Percentiles rank a stretch among this genome's conserved stretches.
Conservation (phyloP, 2,888 invertebrate genomes). For the Lucinisca nassula region DNA sequence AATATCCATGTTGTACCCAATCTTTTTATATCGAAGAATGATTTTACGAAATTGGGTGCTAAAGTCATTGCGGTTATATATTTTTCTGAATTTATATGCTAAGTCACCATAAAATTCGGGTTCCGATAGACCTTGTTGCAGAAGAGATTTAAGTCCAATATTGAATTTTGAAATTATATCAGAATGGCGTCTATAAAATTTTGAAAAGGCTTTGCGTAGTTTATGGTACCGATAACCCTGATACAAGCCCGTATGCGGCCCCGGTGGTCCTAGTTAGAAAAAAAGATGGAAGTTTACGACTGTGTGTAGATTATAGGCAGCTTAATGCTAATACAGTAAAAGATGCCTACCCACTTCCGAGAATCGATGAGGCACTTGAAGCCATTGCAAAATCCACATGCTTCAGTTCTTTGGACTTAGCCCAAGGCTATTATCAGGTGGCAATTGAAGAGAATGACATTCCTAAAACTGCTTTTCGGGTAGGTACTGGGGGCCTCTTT, state of each 20-base stretch:
- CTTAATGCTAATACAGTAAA: not conserved
- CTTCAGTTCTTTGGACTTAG: constrained; percentile 2
- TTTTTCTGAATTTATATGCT: no score
- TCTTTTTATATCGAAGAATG: no score
- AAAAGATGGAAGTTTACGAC: constrained; percentile 14
- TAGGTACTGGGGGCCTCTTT: constrained; percentile 6
- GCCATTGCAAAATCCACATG: not conserved
- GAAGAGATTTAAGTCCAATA: no score
- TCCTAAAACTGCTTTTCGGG: constrained; percentile 10
- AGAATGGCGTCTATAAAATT: no score
- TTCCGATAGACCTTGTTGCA: no score
- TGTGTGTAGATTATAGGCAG: constrained; percentile 24
- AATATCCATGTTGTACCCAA: no score
- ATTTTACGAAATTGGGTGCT: no score
- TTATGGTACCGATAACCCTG: no score
- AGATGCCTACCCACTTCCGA: not conserved
- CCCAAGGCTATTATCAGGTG: not conserved
- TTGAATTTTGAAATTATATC: no score
- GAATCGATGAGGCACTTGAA: constrained; percentile 11
- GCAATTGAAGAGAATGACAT: constrained; percentile 9
- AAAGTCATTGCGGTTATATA: no score
- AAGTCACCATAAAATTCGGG: no score
- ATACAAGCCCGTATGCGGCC: not conserved
- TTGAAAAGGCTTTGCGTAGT: no score
- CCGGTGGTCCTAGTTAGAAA: constrained; percentile 5